phyloP scores from a whole-genome alignment of 2,113 vertebrate species.

The Gallinago paraguaiae region DNA sequence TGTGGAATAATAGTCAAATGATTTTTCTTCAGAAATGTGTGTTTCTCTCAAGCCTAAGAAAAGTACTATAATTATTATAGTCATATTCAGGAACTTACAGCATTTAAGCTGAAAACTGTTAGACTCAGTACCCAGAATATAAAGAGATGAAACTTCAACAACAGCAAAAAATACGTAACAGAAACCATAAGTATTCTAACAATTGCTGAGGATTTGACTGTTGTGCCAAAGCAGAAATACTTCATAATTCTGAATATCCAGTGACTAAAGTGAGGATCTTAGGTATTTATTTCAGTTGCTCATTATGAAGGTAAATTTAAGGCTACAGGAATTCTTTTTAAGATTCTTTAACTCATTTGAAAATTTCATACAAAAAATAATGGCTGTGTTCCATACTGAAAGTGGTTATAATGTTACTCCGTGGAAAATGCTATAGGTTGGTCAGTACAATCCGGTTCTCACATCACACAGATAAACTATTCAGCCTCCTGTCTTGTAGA shows the following conservation, averaged over 20 bases:
- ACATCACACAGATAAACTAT: not conserved
- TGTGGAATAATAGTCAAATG: not conserved
- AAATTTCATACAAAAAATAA: not conserved
- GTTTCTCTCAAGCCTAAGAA: not conserved
- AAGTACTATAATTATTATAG: not conserved
- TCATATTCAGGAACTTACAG: not conserved
- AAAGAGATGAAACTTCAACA: not conserved
- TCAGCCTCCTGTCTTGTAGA: constrained; percentile 29
- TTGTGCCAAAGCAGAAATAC: not conserved
- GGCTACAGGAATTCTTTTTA: not conserved
- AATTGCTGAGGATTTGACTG: not conserved
- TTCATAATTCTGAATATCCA: not conserved
- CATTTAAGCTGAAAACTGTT: not conserved
- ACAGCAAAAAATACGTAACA: not conserved
- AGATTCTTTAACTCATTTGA: not conserved
- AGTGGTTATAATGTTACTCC: not conserved
- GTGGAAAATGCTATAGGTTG: not conserved
- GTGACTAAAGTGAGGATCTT: not conserved
- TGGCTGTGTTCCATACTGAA: not conserved
- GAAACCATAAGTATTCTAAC: not conserved
- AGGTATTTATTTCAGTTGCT: not conserved
- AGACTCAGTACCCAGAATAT: not conserved
- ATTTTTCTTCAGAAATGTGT: not conserved
- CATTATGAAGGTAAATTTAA: not conserved
- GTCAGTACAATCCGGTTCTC: not conserved